Percentiles rank a stretch among this genome's conserved stretches.
phyloP scores from a whole-genome alignment of 2,113 vertebrate genomes.

The Pimephales promelas region DNA sequence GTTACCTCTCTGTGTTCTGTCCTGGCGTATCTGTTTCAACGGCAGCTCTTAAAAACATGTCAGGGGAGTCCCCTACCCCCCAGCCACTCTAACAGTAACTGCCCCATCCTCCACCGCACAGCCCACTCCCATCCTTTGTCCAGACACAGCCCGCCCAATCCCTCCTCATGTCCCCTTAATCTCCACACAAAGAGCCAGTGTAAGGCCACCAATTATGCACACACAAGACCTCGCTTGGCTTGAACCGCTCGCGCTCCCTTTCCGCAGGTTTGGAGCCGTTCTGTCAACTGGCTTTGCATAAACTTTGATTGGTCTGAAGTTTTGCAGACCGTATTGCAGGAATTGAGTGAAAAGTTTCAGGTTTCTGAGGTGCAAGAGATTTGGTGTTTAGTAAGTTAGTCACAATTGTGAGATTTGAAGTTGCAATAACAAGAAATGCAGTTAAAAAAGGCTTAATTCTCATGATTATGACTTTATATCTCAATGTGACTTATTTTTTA shows the following conservation, averaged over 20 bases:
- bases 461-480: not conserved
- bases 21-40: constrained; percentile 59
- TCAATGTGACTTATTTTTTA: not conserved
- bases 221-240: constrained; percentile 63
- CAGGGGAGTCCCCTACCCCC: constrained; percentile 53
- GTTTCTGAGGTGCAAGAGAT: not conserved
- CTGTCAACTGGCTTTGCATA: not conserved
- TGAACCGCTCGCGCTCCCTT: constrained; percentile 43
- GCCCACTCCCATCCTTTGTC: constrained; percentile 70
- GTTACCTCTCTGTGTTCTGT: constrained; percentile 50
- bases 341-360: not conserved
- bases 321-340: not conserved
- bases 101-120: constrained; percentile 56
- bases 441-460: not conserved
- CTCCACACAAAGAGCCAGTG: constrained; percentile 80
- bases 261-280: constrained; percentile 6
- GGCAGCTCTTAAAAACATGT: constrained; percentile 40
- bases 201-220: constrained; percentile 76
- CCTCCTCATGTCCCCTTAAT: constrained; percentile 79
- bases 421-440: not conserved
- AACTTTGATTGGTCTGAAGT: not conserved
- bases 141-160: constrained; percentile 68
- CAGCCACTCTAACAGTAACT: constrained; percentile 40
- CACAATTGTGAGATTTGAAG: not conserved
- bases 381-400: not conserved